These are phyloP conservation scores for Aplodontia rufa DNA, from an alignment of 2,113 vertebrate species.

Conservation along the genomic window DNA sequence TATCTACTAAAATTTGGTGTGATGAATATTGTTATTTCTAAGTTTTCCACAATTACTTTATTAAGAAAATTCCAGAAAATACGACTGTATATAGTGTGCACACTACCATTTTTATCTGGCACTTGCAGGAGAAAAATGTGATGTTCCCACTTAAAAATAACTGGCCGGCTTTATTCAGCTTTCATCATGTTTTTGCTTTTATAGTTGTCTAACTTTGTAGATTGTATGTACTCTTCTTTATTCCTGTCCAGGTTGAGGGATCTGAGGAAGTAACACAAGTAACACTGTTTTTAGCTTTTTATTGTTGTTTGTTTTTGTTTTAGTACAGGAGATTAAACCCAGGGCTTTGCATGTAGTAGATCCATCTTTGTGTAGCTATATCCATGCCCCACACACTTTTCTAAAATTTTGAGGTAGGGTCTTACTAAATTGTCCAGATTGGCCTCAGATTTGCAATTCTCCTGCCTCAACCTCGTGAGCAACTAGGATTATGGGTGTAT, in stretches of 20 bases:
- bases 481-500: too few species aligned
- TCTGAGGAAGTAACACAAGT: background rate
- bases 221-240: background rate
- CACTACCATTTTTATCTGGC: background rate
- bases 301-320: background rate
- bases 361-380: background rate
- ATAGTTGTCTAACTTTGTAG: background rate
- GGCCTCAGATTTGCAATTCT: too few species aligned
- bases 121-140: background rate
- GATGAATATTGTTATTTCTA: background rate
- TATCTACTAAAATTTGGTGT: slow-evolving; percentile 45
- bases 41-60: background rate
- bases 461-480: too few species aligned
- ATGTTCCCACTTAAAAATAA: background rate
- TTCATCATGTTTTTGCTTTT: background rate
- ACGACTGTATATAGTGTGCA: background rate
- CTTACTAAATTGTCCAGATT: too few species aligned
- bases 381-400: background rate
- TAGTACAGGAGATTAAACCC: background rate
- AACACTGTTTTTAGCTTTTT: background rate
- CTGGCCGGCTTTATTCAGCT: background rate
- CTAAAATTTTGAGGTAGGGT: background rate
- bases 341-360: background rate
- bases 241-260: background rate
- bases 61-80: background rate